Conservation (phyloP, 2,113 vertebrate genomes). For the Paradoxurus hermaphroditus region DNA sequence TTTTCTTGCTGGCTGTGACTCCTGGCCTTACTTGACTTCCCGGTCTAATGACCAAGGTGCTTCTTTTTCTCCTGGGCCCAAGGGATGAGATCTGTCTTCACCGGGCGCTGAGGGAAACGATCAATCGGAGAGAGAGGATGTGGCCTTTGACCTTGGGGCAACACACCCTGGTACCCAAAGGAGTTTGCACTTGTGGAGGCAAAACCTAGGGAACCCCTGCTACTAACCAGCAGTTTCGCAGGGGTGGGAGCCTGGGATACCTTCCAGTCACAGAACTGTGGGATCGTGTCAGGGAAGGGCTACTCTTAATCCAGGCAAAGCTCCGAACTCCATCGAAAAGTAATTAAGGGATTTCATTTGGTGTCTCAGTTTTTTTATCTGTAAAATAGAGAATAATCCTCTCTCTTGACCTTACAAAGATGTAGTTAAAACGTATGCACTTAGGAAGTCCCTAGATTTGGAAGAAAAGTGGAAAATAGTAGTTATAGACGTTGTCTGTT, state of each 20-base stretch:
- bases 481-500: not conserved
- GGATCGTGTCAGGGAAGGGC: not conserved
- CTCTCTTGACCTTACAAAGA: not conserved
- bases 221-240: not conserved
- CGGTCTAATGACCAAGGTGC: not conserved
- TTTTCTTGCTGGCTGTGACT: not conserved
- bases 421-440: not conserved
- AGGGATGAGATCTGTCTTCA: not conserved
- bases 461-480: not conserved
- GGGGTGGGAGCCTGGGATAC: not conserved
- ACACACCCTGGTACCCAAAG: not conserved
- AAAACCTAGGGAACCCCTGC: not conserved
- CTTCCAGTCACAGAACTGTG: not conserved
- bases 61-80: not conserved
- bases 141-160: not conserved
- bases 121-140: not conserved
- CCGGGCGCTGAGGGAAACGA: not conserved
- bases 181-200: not conserved
- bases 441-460: not conserved
- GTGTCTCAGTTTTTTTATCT: slow-evolving; percentile 48
- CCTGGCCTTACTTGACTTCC: not conserved
- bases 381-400: slow-evolving; percentile 3
- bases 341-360: not conserved
- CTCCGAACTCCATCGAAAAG: not conserved
- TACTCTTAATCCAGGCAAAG: not conserved